A percentile compares a stretch with the other conserved stretches of the same genome.
phyloP scores from a whole-genome alignment of 2,888 invertebrate species.

The Rhingia rostrata region DNA sequence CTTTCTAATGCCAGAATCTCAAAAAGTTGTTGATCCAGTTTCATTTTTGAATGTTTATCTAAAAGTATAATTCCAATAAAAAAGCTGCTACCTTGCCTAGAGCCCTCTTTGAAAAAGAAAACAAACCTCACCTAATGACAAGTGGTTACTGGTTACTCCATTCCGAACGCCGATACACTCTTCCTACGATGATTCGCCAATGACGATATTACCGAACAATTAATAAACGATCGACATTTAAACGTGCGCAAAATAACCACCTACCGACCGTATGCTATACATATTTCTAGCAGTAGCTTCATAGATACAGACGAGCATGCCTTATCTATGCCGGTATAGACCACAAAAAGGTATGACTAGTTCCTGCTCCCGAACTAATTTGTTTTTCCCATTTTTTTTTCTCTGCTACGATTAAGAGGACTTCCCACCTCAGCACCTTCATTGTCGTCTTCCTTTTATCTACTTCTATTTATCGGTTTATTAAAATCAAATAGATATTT shows the following conservation, averaged over 20 bases:
- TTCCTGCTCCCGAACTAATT: constrained; percentile 19
- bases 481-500: constrained; percentile 8
- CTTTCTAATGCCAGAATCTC: no score
- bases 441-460: not conserved
- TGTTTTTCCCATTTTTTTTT: constrained; percentile 11
- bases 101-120: no score
- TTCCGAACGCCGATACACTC: no score
- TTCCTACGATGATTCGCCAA: no score
- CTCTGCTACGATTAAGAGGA: constrained; percentile 28
- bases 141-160: no score
- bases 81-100: no score
- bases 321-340: constrained; percentile 47
- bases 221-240: not conserved
- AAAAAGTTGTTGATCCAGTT: no score
- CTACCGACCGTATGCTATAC: no score
- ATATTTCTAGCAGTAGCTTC: not conserved
- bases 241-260: constrained; percentile 13
- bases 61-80: no score
- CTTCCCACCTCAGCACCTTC: constrained; percentile 20
- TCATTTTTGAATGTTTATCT: no score
- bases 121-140: no score
- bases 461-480: constrained; percentile 8
- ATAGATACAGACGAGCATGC: not conserved
- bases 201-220: not conserved
- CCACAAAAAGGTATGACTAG: constrained; percentile 10